phyloP scores from a whole-genome alignment of 2,888 invertebrate genomes.

The Conomelus anceps region DNA sequence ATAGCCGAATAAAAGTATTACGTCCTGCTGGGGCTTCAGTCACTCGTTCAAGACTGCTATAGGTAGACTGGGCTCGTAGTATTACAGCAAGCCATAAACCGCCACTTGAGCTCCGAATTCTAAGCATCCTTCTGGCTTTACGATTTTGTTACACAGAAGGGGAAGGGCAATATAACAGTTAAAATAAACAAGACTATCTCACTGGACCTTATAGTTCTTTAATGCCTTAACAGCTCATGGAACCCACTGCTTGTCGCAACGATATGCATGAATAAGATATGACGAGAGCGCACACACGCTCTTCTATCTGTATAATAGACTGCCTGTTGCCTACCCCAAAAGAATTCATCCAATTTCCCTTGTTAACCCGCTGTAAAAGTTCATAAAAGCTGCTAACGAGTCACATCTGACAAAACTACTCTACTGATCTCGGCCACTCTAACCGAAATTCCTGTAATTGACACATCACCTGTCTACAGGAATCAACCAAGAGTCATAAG shows the following conservation, averaged over 20 bases:
- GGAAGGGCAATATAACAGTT: background rate
- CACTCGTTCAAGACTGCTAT: background rate
- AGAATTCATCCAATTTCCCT: background rate
- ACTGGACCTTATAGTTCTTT: background rate
- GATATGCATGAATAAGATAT: background rate
- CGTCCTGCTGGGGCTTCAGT: background rate
- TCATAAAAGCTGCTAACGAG: background rate
- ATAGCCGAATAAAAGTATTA: conserved; percentile 6
- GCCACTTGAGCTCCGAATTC: background rate
- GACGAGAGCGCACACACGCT: background rate
- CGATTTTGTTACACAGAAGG: background rate
- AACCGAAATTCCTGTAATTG: background rate
- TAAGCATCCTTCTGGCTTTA: background rate
- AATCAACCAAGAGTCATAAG: background rate
- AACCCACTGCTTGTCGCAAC: background rate
- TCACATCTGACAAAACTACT: background rate
- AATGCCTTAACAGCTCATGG: background rate
- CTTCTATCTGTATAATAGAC: background rate
- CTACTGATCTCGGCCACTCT: background rate
- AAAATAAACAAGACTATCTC: background rate
- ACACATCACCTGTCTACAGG: background rate
- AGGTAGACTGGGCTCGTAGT: background rate
- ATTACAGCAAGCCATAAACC: background rate
- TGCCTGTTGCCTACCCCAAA: background rate
- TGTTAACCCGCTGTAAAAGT: background rate